Evolutionary conservation across 2,888 invertebrate species (phyloP).

Genomic region (Clivina fossor): DNA sequence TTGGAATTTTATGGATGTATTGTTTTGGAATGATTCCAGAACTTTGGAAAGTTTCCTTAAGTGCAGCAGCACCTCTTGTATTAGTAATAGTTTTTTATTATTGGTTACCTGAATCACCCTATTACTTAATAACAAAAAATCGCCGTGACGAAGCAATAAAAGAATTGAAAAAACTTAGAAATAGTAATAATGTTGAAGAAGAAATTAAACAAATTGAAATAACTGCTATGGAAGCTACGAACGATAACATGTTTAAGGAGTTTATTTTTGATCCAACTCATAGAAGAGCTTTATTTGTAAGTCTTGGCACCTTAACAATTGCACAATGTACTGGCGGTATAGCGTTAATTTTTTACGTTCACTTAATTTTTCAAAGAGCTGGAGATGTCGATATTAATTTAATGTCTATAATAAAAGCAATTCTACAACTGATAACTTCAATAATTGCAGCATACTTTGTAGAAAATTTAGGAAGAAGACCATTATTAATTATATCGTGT

Average conservation of each 20-base stretch:
- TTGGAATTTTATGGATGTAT: slow-evolving; percentile 61
- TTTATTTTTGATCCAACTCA: slow-evolving; percentile 57
- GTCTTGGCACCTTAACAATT: slow-evolving; percentile 58
- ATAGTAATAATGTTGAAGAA: slow-evolving; percentile 45
- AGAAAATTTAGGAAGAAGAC: slow-evolving; percentile 59
- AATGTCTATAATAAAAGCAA: slow-evolving; percentile 49
- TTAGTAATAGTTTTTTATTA: slow-evolving; percentile 58
- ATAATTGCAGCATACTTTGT: slow-evolving; percentile 60
- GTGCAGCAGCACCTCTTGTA: slow-evolving; percentile 59
- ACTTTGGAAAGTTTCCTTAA: slow-evolving; percentile 55
- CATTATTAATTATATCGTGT: slow-evolving; percentile 57
- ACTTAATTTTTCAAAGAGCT: slow-evolving; percentile 57
- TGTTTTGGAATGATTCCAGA: slow-evolving; percentile 59
- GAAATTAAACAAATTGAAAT: slow-evolving; percentile 51
- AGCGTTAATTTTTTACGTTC: slow-evolving; percentile 60
- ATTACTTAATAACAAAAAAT: slow-evolving; percentile 23
- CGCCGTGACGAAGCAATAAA: slow-evolving; percentile 19
- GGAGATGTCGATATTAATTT: slow-evolving; percentile 44
- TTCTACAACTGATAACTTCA: slow-evolving; percentile 61
- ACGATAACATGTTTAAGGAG: slow-evolving; percentile 57
- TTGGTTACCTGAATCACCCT: slow-evolving; percentile 59
- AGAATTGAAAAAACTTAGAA: slow-evolving; percentile 59
- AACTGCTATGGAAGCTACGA: slow-evolving; percentile 57
- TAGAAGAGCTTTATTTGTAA: slow-evolving; percentile 62
- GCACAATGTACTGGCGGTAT: slow-evolving; percentile 63